Percentiles rank a stretch among this genome's conserved stretches.
Evolutionary conservation across 2,113 vertebrate species (phyloP).

Genomic region (Morone saxatilis): DNA sequence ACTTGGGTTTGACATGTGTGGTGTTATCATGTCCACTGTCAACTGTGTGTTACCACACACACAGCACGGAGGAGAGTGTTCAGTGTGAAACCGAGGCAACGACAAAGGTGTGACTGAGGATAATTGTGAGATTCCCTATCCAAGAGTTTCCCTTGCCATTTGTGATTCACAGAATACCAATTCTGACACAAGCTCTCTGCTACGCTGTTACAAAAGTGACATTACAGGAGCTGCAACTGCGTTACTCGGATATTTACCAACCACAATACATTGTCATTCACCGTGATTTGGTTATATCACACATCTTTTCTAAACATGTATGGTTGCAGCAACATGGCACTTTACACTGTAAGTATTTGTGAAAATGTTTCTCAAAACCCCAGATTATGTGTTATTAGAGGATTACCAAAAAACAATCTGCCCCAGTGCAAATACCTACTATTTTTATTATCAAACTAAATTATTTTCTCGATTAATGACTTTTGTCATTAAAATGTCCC

Average conservation of each 20-base stretch:
- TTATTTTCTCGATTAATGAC: no score
- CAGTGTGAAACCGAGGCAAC: slow-evolving; percentile 15
- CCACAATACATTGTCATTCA: background rate
- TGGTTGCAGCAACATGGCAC: background rate
- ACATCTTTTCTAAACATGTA: background rate
- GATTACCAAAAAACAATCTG: background rate
- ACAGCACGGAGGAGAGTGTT: background rate
- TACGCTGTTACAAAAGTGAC: background rate
- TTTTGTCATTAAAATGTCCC: no score
- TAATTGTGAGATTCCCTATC: background rate
- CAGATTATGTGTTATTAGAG: background rate
- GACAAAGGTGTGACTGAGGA: background rate
- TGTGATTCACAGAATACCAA: background rate
- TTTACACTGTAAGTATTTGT: background rate
- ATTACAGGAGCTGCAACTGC: background rate
- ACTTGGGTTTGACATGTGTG: slow-evolving; percentile 1
- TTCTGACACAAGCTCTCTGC: background rate
- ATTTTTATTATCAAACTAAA: no score
- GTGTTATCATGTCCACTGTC: slow-evolving; percentile 9
- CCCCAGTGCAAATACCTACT: background rate
- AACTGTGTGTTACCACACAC: background rate
- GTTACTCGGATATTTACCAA: background rate
- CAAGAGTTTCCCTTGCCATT: background rate
- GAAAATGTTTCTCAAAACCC: background rate
- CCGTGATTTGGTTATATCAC: background rate